A percentile compares a stretch with the other conserved stretches of the same genome.
Conservation (phyloP, 1,140 invertebrate genomes). For the Ceratosolen solmsi region DNA sequence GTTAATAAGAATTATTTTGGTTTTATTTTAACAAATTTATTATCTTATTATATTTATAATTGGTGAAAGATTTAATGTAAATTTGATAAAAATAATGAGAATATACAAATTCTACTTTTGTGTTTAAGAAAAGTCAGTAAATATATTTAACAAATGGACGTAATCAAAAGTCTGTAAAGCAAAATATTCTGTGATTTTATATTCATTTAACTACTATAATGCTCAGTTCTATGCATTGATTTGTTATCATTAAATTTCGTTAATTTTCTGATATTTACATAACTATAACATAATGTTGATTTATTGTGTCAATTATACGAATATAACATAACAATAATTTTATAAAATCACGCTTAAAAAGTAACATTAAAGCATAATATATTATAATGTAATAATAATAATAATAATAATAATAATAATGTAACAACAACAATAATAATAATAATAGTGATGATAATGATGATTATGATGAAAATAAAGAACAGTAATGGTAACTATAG, state of each 20-base stretch:
- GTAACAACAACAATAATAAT: neutral
- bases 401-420: neutral
- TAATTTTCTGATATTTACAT: constrained; percentile 11
- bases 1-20: too few relatives aligned
- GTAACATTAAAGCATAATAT: neutral
- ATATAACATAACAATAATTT: constrained; percentile 34
- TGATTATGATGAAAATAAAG: neutral
- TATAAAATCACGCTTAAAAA: constrained; percentile 16
- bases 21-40: too few relatives aligned
- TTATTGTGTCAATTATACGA: constrained; percentile 8
- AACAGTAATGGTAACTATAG: neutral
- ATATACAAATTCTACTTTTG: constrained; percentile 4
- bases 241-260: constrained; percentile 29
- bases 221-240: constrained; percentile 56
- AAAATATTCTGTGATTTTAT: constrained; percentile 63
- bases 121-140: constrained; percentile 33
- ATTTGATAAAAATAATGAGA: constrained; percentile 36
- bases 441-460: neutral
- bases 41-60: constrained; percentile 15
- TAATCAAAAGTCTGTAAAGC: constrained; percentile 39
- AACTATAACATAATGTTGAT: too few relatives aligned
- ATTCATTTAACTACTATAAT: constrained; percentile 64
- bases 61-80: constrained; percentile 6
- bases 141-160: constrained; percentile 17
- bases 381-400: neutral